Base-by-base conservation (phyloP, 2,888 invertebrate species). In the Napeogenes inachia region DNA sequence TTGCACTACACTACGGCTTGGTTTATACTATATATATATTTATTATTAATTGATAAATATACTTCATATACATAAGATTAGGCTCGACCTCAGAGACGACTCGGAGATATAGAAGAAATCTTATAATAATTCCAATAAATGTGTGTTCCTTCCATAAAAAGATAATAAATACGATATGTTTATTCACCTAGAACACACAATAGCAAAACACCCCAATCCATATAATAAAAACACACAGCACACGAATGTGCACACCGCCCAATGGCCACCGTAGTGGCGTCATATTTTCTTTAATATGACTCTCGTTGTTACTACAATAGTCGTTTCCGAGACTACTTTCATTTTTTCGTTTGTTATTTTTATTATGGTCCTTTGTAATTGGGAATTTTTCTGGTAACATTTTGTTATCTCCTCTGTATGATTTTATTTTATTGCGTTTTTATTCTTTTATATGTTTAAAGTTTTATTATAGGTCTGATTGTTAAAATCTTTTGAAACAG, bases 211-310 rank as follows among this genome's bases (percentile, higher is more conserved):
- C 50, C 50, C 50, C 50, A 30, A 50, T 50, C 50, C 50, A 50
- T 50, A 50, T 50, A 47, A 47, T 47, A 50, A 50, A 50, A 50
- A 30, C 50, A 50, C 50, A 50, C 50, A 50, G 30, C 30, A 50
- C 50, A 50, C 30, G 50, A 30, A 50, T 50, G 50, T 50, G 50
- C 50, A 50, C 50, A 50, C 50, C 50, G 50, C 50, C 42, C 42
- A 78, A 78, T 73, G 73, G 73, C 68, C 73, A 72, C 60, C 66
- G 70, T 76, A 78, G 74, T 73, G 72, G 70, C 73, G 72, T 77
- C 79, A 79, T 82, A 82, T 82, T 79, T 82, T 75, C 78, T 77
- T 77, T 79, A 77, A 80, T 79, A 79, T 76, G 77, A 80, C 75
- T 71, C 66, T 67, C 68, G 66, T 62, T 63, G 59, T 58, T 67